Percentiles rank a stretch among this genome's conserved stretches.
phyloP scores from a whole-genome alignment of 2,113 vertebrate genomes.

The Coreoperca whiteheadi region DNA sequence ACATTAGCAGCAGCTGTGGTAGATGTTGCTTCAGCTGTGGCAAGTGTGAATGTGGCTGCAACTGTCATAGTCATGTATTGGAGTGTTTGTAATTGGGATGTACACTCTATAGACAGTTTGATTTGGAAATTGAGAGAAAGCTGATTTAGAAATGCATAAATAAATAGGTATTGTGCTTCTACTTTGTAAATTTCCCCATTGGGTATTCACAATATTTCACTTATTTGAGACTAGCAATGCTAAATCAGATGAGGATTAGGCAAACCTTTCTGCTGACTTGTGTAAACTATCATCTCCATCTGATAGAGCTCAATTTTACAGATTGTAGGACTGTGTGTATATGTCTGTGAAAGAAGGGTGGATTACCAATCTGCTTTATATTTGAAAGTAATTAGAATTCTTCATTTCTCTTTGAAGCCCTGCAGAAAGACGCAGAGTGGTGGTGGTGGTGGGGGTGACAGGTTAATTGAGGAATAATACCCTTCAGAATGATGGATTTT shows the following conservation, averaged over 20 bases:
- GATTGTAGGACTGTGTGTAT: constrained; percentile 45
- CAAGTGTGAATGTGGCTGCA: constrained; percentile 31
- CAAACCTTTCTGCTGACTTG: constrained; percentile 20
- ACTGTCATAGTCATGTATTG: constrained; percentile 22
- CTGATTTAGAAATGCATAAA: neutral
- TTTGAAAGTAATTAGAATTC: constrained; percentile 87
- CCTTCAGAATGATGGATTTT: constrained; percentile 90
- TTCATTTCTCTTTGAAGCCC: constrained; percentile 83
- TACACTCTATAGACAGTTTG: constrained; percentile 3
- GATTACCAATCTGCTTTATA: constrained; percentile 85
- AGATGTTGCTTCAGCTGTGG: constrained; percentile 50
- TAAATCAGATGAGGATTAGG: constrained; percentile 6
- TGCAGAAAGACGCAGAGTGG: constrained; percentile 79
- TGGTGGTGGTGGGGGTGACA: constrained; percentile 78
- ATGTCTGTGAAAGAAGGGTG: constrained; percentile 51
- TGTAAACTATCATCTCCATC: constrained; percentile 3
- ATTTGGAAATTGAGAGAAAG: neutral
- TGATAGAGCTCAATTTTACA: constrained; percentile 32
- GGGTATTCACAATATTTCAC: neutral
- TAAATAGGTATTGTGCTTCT: neutral
- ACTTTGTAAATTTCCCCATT: neutral
- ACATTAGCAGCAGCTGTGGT: constrained; percentile 58
- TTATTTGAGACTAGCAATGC: neutral
- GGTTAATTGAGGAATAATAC: constrained; percentile 90
- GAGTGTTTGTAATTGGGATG: constrained; percentile 6